These are phyloP conservation scores for Tuberolachnus salignus DNA, from an alignment of 2,888 invertebrate genomes.

Conservation along the genomic window DNA sequence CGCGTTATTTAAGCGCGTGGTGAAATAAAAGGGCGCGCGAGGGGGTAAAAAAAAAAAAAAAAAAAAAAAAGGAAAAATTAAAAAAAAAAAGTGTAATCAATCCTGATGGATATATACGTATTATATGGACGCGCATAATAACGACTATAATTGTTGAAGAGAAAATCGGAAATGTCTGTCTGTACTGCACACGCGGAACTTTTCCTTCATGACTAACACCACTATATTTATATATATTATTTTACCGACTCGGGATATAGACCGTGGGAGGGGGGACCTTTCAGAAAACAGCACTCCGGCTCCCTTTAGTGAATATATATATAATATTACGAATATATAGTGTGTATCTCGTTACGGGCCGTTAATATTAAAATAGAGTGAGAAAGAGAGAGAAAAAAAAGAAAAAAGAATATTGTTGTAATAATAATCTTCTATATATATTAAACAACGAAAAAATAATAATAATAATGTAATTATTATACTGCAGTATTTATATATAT, in stretches of 20 bases:
- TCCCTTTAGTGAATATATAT: conserved; percentile 13
- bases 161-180: conserved; percentile 52
- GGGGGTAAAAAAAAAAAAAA: too few relatives aligned
- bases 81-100: conserved; percentile 48
- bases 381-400: conserved; percentile 7
- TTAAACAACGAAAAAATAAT: too few relatives aligned
- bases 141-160: conserved; percentile 46
- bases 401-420: conserved; percentile 19
- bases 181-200: conserved; percentile 41
- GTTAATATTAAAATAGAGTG: conserved; percentile 48
- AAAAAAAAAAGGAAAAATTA: conserved; percentile 7
- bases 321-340: too few relatives aligned
- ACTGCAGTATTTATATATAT: not conserved
- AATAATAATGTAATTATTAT: conserved; percentile 53
- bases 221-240: too few relatives aligned
- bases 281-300: conserved; percentile 42
- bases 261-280: conserved; percentile 24
- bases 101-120: conserved; percentile 40
- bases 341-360: conserved; percentile 51
- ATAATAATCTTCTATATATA: too few relatives aligned
- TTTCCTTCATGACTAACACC: conserved; percentile 40
- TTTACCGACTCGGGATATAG: too few relatives aligned
- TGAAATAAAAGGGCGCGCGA: conserved; percentile 43
- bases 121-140: conserved; percentile 34
- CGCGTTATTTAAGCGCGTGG: conserved; percentile 41